Base-by-base conservation (phyloP, 2,888 invertebrate species). In the Schizotus pectinicornis region DNA sequence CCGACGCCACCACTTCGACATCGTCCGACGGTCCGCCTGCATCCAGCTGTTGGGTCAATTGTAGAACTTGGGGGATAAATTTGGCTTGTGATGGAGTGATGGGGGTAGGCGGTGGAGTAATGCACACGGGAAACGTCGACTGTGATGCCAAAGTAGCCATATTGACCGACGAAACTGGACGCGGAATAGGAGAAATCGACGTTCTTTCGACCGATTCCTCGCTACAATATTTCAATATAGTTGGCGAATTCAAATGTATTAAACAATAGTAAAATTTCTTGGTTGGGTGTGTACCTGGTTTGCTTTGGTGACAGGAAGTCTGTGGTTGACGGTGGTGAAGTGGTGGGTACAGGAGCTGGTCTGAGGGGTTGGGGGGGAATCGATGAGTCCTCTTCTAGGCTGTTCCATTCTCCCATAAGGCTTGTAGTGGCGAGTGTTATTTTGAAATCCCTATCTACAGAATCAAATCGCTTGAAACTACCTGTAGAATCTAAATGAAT, bases 281-380 rank as follows among this genome's bases (percentile, higher is more conserved):
- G 56, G 38, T 7, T 42, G 30, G 35, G 51, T 35, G 12, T 7
- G 13, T 47, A 51, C 55, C 61, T 46, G 22, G 22, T 45, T 45
- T 54, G 56, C 36, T 61, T 67, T 5, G 32, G 39, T 12, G 54
- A 55, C 22, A 36, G 8, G 45, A 11, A 22, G 13, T 42, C 54
- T 39, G 53, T 47, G 37, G 65, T 65, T 9, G 68, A 56, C 1
- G 69, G 61, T 37, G 66, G 62, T 7, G 69, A 60, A 12, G 67
- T 60, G 12, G 64, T 66, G 45, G 73, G 75, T 51, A 72, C 70
- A 30, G 87, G 86, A 7, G 87, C 86, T 3, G 87, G 87, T 47
- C 88, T 77, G 57, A 88, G 72, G 0, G 88, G 88, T 67, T 88
- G 88, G 2, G 88, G 88, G 3, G 88, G 88, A 69, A 88, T 87